A percentile compares a stretch with the other conserved stretches of the same genome.
Conservation (phyloP, 2,888 invertebrate genomes). For the Urechis unicinctus region DNA sequence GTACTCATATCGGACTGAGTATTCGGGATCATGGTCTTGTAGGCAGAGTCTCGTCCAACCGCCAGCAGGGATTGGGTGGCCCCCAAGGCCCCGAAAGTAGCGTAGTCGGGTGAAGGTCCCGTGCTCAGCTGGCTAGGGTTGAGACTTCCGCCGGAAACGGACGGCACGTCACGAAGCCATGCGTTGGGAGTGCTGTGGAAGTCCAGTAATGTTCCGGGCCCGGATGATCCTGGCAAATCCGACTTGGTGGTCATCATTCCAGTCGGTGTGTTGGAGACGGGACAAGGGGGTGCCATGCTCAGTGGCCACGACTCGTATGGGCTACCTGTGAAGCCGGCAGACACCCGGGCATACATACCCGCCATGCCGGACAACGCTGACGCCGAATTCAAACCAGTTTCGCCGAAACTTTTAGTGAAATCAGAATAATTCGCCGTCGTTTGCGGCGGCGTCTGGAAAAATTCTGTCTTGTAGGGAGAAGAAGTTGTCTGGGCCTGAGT, state of each 20-base stretch:
- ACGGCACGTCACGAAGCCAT: background rate
- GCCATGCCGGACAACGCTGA: background rate
- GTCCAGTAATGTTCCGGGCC: background rate
- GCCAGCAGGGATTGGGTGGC: background rate
- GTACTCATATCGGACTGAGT: background rate
- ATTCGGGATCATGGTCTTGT: background rate
- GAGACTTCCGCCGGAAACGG: too few relatives aligned
- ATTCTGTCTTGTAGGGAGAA: background rate
- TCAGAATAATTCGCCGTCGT: background rate
- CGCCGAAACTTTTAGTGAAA: background rate
- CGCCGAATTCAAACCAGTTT: background rate
- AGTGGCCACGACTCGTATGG: background rate
- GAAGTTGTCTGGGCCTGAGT: background rate
- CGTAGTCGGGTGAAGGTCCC: background rate
- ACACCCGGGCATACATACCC: background rate
- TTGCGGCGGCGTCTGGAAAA: background rate
- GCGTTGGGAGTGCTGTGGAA: background rate
- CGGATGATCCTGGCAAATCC: too few relatives aligned
- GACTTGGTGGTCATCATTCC: background rate
- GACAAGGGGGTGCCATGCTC: background rate
- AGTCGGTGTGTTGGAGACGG: background rate
- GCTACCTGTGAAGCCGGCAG: background rate
- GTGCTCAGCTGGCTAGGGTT: background rate
- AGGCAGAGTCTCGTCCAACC: background rate
- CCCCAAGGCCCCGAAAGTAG: background rate